Percentiles rank a stretch among this genome's conserved stretches.
phyloP scores from a whole-genome alignment of 2,797 vertebrate species.

The Macroramphosus scolopax region DNA sequence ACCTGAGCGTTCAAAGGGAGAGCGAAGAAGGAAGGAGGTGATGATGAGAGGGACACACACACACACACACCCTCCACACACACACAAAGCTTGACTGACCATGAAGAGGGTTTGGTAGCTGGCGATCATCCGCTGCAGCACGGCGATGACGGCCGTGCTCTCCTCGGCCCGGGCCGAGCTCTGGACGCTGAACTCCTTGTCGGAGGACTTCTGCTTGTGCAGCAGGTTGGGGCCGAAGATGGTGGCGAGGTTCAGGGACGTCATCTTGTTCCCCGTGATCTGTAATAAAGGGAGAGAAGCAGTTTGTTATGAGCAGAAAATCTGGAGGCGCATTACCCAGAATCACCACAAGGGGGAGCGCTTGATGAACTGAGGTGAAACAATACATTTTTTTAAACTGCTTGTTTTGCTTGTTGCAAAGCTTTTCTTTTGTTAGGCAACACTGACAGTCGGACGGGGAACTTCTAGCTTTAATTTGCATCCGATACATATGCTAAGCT shows the following conservation, averaged over 20 bases:
- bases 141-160: slow-evolving; percentile 90
- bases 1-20: slow-evolving; percentile 12
- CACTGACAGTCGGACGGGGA: no score
- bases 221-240: slow-evolving; percentile 96
- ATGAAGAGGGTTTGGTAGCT: slow-evolving; percentile 88
- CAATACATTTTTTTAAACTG: no score
- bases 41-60: no score
- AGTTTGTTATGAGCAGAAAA: background rate
- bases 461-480: no score
- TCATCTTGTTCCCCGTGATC: slow-evolving; percentile 97
- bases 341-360: no score
- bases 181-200: slow-evolving; percentile 96
- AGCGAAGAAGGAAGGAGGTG: background rate
- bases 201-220: slow-evolving; percentile 93
- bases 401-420: no score
- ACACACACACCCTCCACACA: no score
- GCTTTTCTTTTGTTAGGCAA: no score
- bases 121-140: slow-evolving; percentile 91
- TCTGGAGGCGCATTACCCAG: no score
- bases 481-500: no score
- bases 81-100: no score
- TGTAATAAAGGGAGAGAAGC: slow-evolving; percentile 45
- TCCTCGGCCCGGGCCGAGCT: slow-evolving; percentile 92
- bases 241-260: slow-evolving; percentile 91
- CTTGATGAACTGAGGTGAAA: no score